These are phyloP conservation scores for Cyanoderma ruficeps DNA, from an alignment of 2,113 vertebrate species.

Conservation along the genomic window DNA sequence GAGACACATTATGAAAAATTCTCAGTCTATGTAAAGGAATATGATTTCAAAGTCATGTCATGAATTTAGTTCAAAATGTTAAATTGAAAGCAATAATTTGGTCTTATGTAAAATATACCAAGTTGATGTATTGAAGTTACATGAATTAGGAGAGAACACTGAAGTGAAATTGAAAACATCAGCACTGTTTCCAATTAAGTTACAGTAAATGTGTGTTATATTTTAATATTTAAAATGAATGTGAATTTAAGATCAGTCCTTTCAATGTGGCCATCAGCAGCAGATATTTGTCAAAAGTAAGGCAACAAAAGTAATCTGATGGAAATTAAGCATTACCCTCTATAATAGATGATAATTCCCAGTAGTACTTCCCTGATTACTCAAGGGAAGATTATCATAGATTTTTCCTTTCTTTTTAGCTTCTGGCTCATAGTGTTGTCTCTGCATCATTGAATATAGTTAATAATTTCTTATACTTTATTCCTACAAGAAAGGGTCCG, in stretches of 20 bases:
- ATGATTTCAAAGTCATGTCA: background rate
- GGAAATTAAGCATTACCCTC: background rate
- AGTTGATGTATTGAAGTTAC: background rate
- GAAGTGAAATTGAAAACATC: constrained; percentile 20
- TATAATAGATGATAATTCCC: background rate
- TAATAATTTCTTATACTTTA: constrained; percentile 14
- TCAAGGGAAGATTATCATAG: background rate
- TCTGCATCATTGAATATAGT: background rate
- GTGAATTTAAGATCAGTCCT: background rate
- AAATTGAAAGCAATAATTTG: constrained; percentile 3
- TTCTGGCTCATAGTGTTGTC: background rate
- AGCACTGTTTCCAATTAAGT: background rate
- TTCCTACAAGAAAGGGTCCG: background rate
- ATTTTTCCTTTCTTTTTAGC: constrained; percentile 29
- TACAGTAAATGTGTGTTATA: background rate
- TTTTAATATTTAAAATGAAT: background rate
- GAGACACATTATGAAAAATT: background rate
- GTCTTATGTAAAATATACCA: background rate
- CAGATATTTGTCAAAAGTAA: constrained; percentile 8
- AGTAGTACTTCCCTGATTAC: background rate
- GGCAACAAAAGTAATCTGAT: background rate
- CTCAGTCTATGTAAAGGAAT: background rate
- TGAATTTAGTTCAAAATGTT: constrained; percentile 24
- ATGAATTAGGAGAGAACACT: background rate
- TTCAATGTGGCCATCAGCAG: background rate